A percentile compares a stretch with the other conserved stretches of the same genome.
These are phyloP conservation scores for Columba guinea DNA, from an alignment of 2,797 vertebrate genomes.

Conservation along the genomic window DNA sequence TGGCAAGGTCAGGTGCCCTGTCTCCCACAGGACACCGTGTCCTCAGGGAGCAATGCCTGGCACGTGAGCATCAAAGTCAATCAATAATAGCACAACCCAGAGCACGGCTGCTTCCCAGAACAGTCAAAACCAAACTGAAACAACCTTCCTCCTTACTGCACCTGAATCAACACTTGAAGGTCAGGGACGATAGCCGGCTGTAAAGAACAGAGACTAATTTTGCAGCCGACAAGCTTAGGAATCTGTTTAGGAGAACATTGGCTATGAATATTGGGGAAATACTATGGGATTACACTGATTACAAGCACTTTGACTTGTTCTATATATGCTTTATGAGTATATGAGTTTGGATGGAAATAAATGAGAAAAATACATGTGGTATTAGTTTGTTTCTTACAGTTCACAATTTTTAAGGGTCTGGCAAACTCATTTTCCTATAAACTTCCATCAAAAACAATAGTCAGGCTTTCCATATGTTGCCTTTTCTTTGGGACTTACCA, in stretches of 20 bases:
- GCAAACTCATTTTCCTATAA: not conserved
- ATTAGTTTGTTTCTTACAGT: not conserved
- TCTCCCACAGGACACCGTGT: not conserved
- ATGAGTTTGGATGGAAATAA: not conserved
- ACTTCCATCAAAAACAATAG: not conserved
- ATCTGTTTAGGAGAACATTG: not conserved
- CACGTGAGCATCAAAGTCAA: not conserved
- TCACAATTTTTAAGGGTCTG: not conserved
- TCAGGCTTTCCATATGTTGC: not conserved
- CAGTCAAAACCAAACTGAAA: not conserved
- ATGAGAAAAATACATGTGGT: not conserved
- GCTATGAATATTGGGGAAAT: not conserved
- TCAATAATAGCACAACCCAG: not conserved
- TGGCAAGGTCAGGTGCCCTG: not conserved
- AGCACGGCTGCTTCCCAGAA: not conserved
- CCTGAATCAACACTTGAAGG: not conserved
- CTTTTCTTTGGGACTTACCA: not conserved
- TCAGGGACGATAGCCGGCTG: not conserved
- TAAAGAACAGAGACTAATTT: not conserved
- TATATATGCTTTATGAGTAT: not conserved
- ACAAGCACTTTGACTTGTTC: not conserved
- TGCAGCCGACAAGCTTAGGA: not conserved
- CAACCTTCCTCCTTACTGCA: not conserved
- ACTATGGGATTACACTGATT: not conserved
- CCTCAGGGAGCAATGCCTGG: not conserved